These are phyloP conservation scores for Acronicta psi DNA, from an alignment of 2,888 invertebrate species.

Conservation along the genomic window DNA sequence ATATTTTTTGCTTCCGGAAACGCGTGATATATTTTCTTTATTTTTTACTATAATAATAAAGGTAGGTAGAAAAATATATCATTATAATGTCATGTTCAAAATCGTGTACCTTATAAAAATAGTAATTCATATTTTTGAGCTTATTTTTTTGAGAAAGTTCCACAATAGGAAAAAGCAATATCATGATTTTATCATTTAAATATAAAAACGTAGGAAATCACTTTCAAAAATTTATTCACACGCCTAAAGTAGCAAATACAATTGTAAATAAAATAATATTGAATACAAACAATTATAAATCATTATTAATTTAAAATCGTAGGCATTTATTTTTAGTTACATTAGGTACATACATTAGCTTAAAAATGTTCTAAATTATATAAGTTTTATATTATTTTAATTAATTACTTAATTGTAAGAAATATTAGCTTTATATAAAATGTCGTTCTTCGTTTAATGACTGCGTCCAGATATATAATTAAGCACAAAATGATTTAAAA, in stretches of 20 bases:
- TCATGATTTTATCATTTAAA: constrained; percentile 34
- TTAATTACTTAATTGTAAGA: background rate
- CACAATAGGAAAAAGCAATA: constrained; percentile 18
- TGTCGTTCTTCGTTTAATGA: no score
- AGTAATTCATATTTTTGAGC: constrained; percentile 33
- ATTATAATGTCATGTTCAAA: constrained; percentile 52
- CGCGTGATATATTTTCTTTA: constrained; percentile 57
- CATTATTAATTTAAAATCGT: constrained; percentile 3
- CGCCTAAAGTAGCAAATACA: constrained; percentile 45
- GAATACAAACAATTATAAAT: constrained; percentile 1
- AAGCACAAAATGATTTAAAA: constrained; percentile 21
- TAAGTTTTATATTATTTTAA: no score
- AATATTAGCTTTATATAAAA: no score
- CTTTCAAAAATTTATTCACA: constrained; percentile 29
- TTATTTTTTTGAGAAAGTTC: constrained; percentile 15
- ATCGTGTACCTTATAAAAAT: constrained; percentile 47
- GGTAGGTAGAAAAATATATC: constrained; percentile 52
- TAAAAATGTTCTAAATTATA: background rate
- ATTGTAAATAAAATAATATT: constrained; percentile 44
- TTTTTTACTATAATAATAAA: constrained; percentile 52
- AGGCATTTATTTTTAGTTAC: constrained; percentile 15
- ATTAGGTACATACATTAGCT: background rate
- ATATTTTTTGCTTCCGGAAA: constrained; percentile 71
- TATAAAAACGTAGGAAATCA: constrained; percentile 29
- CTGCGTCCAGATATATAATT: background rate